Conservation (phyloP, 2,113 vertebrate species). For the Donacobius atricapilla region DNA sequence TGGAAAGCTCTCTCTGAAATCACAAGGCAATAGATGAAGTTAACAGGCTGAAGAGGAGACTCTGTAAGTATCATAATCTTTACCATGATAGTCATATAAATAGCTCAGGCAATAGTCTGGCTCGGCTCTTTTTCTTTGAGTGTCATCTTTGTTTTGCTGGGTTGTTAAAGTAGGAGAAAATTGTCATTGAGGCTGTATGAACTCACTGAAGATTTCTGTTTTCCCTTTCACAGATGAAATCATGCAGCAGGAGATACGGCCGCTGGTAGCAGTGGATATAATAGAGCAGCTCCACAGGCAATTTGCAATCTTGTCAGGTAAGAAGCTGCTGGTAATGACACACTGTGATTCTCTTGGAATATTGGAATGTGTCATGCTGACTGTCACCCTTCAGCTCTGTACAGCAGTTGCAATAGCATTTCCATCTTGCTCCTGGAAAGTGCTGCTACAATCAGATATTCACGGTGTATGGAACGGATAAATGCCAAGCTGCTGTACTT, state of each 20-base stretch:
- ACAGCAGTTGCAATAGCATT: not conserved
- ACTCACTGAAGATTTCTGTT: slow-evolving; percentile 15
- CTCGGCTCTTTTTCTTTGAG: not conserved
- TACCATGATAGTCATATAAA: not conserved
- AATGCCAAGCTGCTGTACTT: not conserved
- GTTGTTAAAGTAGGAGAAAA: not conserved
- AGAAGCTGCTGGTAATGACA: not conserved
- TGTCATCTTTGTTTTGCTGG: not conserved
- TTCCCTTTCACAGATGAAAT: slow-evolving; percentile 87
- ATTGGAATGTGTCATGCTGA: not conserved
- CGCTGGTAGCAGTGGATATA: slow-evolving; percentile 90
- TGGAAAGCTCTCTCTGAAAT: not conserved
- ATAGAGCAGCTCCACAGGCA: slow-evolving; percentile 94
- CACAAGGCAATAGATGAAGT: not conserved
- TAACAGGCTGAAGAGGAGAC: not conserved
- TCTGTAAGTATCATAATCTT: not conserved
- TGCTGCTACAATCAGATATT: not conserved
- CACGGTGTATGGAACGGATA: not conserved
- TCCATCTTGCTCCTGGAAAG: not conserved
- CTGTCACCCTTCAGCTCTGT: not conserved
- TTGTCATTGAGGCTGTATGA: not conserved
- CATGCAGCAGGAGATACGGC: slow-evolving; percentile 96
- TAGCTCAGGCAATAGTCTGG: not conserved
- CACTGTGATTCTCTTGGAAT: not conserved
- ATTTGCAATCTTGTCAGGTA: slow-evolving; percentile 94